Base-by-base conservation (phyloP, 2,888 invertebrate genomes). In the Heteromyza rotundicornis region DNA sequence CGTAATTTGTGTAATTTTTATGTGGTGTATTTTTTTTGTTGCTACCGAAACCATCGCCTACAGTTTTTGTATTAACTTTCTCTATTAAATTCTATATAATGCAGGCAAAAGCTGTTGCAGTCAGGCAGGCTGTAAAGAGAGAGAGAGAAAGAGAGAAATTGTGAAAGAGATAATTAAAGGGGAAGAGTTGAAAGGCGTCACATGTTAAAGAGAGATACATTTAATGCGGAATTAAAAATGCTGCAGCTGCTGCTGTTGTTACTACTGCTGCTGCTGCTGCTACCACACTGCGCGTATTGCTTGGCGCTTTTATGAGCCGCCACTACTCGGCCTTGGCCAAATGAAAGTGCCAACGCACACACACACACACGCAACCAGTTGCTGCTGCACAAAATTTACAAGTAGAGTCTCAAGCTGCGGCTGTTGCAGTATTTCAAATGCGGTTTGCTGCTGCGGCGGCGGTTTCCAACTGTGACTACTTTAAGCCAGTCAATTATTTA, bases 21-120 rank as follows among this genome's bases (percentile, higher is more conserved):
- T n/a, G n/a, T n/a, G n/a, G n/a, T n/a, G n/a, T n/a, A n/a, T n/a
- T n/a, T n/a, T n/a, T n/a, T n/a, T n/a, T n/a, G n/a, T n/a, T n/a
- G n/a, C n/a, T n/a, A n/a, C n/a, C n/a, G n/a, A n/a, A n/a, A n/a
- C n/a, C n/a, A n/a, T n/a, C n/a, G n/a, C n/a, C n/a, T n/a, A n/a
- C n/a, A n/a, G n/a, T n/a, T n/a, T 47, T 61, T 69, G 55, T 63
- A 68, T 63, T 40, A 40, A 76, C 75, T 71, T 64, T 60, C 60
- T 79, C 73, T 77, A 75, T 68, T n/a, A n/a, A 68, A 65, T 70
- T 64, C 65, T 70, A 71, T 68, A 70, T 73, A 72, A 79, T 73
- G 70, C 78, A 79, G 78, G 78, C 79, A 69, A 71, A 67, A n/a
- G n/a, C 68, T 68, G 68, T 75, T 69, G 64, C 67, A 67, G 69